Evolutionary conservation across 1,140 invertebrate genomes (phyloP), one percentile per base, ranked within the genome.

Genomic region (Sipha flava): DNA sequence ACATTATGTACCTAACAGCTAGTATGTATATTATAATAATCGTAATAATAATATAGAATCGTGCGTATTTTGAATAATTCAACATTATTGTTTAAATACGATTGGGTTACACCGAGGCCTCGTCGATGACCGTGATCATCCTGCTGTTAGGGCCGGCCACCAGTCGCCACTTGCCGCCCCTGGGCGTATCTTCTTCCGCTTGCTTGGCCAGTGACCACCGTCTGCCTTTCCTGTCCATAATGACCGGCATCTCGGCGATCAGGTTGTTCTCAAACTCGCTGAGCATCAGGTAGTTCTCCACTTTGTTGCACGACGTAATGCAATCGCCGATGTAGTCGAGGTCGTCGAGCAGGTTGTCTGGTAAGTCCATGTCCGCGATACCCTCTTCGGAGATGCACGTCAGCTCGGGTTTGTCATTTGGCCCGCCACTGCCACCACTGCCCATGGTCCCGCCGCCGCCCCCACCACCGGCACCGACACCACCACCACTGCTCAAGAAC

Each of bases 321-420:
- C 92, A 94, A 83, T 95, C 93, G 29, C 91, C 91, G 77, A 92
- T 92, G 82, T 92, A 93, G 82, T 94, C 92, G 52, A 94, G 86
- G 82, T 94, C 92, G 81, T 94, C 92, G 4, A 94, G 87, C 40
- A 94, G 85, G 86, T 94, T 93, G 83, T 94, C 92, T 0, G 92
- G 92, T 77, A 93, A 88, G 86, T 94, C 92, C 88, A 94, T 91
- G 83, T 94, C 93, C 1, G 92, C 91, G 34, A 94, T 92, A 47
- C 92, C 92, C 84, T 94, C 93, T 84, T 95, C 94, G 6, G 92
- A 94, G 82, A 95, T 95, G 84, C 93, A 94, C 2, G 93, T 95
- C 52, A 94, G 87, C 85, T 94, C 93, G 0, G 90, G 91, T 81
- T 91, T 90, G 43, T 89, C 88, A 0, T 83, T 83, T 6, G 80